Evolutionary conservation across 2,113 vertebrate genomes (phyloP), one percentile per base, ranked within the genome.

Genomic region (Bombycilla garrulus): DNA sequence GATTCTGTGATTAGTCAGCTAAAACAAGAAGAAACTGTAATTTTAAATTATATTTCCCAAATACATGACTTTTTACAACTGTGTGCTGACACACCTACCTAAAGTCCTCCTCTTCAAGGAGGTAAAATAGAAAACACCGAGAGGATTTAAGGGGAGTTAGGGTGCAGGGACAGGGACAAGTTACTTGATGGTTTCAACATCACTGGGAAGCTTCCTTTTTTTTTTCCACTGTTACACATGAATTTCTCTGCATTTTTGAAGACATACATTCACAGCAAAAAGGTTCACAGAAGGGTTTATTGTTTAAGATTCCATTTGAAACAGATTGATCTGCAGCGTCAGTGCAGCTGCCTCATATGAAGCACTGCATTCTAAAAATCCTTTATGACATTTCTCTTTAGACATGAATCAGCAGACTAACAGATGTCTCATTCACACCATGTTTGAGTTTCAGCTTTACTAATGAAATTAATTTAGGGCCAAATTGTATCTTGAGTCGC

Each of bases 351-450:
- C 92, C 61, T 90, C 82, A 23, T 70, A 93, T 42, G 90, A 89
- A 88, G 95, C 77, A 74, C 2, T 23, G 48, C 92, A 93, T 91
- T 92, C 94, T 84, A 90, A 96, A 97, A 96, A 96, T 86, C 93
- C 94, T 95, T 77, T 92, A 88, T 90, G 96, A 96, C 94, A 97
- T 95, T 96, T 97, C 92, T 96, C 92, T 90, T 94, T 88, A 95
- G 94, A 96, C 82, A 72, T 92, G 96, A 96, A 93, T 94, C 95
- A 96, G 95, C 95, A 96, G 88, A 94, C 80, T 90, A 97, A 78
- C 96, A 96, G 96, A 96, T 96, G 95, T 96, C 95, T 96, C 95
- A 96, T 96, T 97, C 95, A 97, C 96, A 97, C 92, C 92, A 96
- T 94, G 94, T 96, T 96, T 93, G 95, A 97, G 60, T 96, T 97